Conservation (phyloP, 2,888 invertebrate species). For the Flexamia atlantica region DNA sequence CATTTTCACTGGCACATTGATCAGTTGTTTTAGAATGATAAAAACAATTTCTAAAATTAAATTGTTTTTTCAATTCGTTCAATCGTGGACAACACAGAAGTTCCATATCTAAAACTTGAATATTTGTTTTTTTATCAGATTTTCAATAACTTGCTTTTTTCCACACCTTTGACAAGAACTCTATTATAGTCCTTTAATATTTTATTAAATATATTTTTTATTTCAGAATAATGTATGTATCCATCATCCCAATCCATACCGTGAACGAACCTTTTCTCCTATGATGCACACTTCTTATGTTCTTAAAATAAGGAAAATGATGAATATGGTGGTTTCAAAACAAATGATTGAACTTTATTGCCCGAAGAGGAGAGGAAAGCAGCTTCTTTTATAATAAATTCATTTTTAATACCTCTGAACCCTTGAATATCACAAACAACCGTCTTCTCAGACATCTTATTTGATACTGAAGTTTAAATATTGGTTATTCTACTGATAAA, state of each 20-base stretch:
- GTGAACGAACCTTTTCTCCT: neutral
- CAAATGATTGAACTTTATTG: neutral
- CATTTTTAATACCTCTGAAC: neutral
- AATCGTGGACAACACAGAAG: neutral
- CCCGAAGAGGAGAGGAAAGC: neutral
- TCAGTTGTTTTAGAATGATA: neutral
- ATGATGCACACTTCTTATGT: neutral
- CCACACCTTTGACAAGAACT: neutral
- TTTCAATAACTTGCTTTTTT: neutral
- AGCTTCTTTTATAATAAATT: neutral
- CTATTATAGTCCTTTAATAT: neutral
- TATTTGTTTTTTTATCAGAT: neutral
- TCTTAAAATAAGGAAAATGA: neutral
- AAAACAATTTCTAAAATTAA: neutral
- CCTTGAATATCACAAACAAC: neutral
- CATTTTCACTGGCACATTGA: conserved; percentile 3
- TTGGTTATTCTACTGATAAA: too few species aligned
- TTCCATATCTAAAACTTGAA: neutral
- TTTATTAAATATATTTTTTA: neutral
- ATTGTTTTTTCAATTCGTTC: neutral
- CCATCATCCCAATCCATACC: neutral
- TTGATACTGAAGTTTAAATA: neutral
- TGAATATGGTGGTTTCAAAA: neutral
- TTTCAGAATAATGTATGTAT: neutral
- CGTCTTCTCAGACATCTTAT: neutral